Percentiles rank a stretch among this genome's conserved stretches.
phyloP scores from a whole-genome alignment of 2,888 invertebrate genomes.

The Trissolcus brochymenae region DNA sequence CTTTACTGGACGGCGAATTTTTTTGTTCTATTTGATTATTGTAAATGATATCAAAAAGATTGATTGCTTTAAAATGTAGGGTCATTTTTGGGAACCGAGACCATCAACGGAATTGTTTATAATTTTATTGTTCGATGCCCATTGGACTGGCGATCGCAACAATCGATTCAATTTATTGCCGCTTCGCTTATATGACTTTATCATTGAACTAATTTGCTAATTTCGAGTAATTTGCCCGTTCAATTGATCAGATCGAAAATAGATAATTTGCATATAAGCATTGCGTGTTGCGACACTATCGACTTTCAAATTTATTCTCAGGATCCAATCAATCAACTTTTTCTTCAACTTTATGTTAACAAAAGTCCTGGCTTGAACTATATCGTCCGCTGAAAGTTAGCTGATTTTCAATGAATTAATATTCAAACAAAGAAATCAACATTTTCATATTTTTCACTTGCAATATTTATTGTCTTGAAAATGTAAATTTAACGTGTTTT shows the following conservation, averaged over 20 bases:
- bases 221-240: slow-evolving; percentile 37
- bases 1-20: neutral
- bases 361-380: too few relatives aligned
- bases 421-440: too few relatives aligned
- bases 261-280: slow-evolving; percentile 25
- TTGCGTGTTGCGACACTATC: slow-evolving; percentile 7
- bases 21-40: neutral
- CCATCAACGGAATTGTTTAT: slow-evolving; percentile 13
- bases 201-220: slow-evolving; percentile 50
- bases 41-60: too few relatives aligned
- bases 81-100: slow-evolving; percentile 18
- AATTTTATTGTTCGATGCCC: slow-evolving; percentile 26
- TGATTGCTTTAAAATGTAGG: slow-evolving; percentile 26
- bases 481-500: too few relatives aligned
- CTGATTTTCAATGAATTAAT: too few relatives aligned
- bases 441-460: too few relatives aligned
- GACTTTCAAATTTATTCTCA: too few relatives aligned
- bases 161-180: slow-evolving; percentile 34
- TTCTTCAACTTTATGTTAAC: too few relatives aligned
- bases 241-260: slow-evolving; percentile 39
- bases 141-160: slow-evolving; percentile 16
- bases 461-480: too few relatives aligned
- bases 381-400: too few relatives aligned
- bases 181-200: slow-evolving; percentile 24
- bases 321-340: too few relatives aligned